Conservation (phyloP, 2,113 vertebrate genomes). For the Pipa parva region DNA sequence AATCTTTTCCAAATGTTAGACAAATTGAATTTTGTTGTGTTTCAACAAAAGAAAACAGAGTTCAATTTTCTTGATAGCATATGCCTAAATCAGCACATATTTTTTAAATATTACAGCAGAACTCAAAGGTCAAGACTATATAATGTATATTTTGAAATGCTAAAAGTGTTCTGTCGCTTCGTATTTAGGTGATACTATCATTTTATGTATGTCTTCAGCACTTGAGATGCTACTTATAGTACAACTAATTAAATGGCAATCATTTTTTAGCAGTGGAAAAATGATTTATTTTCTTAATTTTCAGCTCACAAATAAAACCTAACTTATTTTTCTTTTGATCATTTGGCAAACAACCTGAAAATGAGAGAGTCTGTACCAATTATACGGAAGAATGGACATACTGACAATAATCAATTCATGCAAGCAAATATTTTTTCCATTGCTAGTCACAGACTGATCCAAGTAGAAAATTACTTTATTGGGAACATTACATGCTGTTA, state of each 20-base stretch:
- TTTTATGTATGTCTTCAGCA: no score
- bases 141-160: background rate
- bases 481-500: constrained; percentile 3
- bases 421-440: constrained; percentile 22
- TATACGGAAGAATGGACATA: constrained; percentile 29
- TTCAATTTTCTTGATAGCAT: constrained; percentile 27
- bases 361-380: constrained; percentile 35
- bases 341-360: constrained; percentile 33
- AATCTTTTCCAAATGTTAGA: constrained; percentile 40
- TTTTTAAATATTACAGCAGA: background rate
- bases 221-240: no score
- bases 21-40: constrained; percentile 31
- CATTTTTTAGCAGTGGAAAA: no score
- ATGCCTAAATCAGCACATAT: background rate
- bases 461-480: constrained; percentile 41
- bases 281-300: no score
- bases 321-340: no score
- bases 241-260: no score
- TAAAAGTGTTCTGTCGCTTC: no score
- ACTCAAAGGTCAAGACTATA: constrained; percentile 18
- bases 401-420: constrained; percentile 37
- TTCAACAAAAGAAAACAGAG: constrained; percentile 24
- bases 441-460: constrained; percentile 25
- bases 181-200: no score
- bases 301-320: no score